These are phyloP conservation scores for Peribatodes rhomboidaria DNA, from an alignment of 2,888 invertebrate species.

Conservation along the genomic window DNA sequence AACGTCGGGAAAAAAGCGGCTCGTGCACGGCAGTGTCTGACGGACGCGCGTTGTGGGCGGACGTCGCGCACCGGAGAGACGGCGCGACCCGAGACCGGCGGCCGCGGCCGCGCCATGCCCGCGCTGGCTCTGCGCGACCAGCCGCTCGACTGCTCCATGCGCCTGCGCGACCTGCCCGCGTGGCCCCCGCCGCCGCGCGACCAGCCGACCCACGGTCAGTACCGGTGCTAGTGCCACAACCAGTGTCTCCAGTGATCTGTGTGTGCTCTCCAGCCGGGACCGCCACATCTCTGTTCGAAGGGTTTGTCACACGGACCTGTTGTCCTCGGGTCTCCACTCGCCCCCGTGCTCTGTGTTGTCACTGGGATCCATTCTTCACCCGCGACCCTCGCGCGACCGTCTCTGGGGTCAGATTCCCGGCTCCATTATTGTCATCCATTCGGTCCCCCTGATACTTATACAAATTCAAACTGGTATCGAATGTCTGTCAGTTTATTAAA, in stretches of 20 bases:
- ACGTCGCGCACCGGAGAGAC: conserved; percentile 72
- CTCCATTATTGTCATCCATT: conserved; percentile 54
- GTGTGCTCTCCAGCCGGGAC: conserved; percentile 13
- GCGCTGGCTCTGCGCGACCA: conserved; percentile 88
- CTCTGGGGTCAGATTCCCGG: conserved; percentile 54
- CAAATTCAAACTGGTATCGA: conserved; percentile 51
- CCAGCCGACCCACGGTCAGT: conserved; percentile 75
- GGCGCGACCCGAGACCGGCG: conserved; percentile 85
- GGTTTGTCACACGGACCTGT: conserved; percentile 32
- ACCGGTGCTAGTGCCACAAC: conserved; percentile 39
- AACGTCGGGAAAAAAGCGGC: conserved; percentile 74
- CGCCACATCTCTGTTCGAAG: conserved; percentile 2
- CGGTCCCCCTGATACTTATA: conserved; percentile 49
- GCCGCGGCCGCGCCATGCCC: conserved; percentile 87
- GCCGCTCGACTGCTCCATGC: conserved; percentile 92
- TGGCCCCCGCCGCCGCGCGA: conserved; percentile 62
- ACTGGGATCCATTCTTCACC: conserved; percentile 31
- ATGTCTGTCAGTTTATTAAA: conserved; percentile 42
- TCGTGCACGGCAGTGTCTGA: conserved; percentile 79
- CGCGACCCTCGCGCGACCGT: conserved; percentile 46
- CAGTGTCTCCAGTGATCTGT: conserved; percentile 27
- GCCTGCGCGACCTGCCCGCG: conserved; percentile 80
- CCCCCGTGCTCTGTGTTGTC: conserved; percentile 44
- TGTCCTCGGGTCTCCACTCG: conserved; percentile 41
- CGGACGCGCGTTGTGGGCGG: conserved; percentile 79